Base-by-base conservation (phyloP, 2,888 invertebrate genomes). In the Lypha dubia region DNA sequence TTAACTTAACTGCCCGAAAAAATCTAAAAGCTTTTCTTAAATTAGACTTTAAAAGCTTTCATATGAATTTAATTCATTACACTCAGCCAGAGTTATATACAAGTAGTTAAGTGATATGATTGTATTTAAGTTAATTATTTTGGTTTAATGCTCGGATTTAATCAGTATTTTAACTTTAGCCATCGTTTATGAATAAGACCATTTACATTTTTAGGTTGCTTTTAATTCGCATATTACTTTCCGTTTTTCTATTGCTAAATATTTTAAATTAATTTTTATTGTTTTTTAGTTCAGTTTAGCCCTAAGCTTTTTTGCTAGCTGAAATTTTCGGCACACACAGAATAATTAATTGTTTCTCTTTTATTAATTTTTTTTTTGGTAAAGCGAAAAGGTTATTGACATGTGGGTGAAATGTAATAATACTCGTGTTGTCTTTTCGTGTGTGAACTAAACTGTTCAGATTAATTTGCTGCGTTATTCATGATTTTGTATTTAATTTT, bases 391-490 rank as follows among this genome's bases (percentile, higher is more conserved):
- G 83, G 73, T 83, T 67, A 77, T 83, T 83, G 83, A 83, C 83
- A 62, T 79, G 77, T 70, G 83, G 79, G 83, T 83, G 79, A 83
- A 79, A 83, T 63, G 62, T 71, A 35, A 38, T 71, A 67, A 71
- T 44, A 24, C 44, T 49, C 28, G 11, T 38, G 11, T 35, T 65
- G 17, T 13, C 13, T 51, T 9, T 24, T 1, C 13, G n/a, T 32
- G 41, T 53, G 56, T 75, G n/a, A 44, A 65, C 11, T 65, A 22
- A 28, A 35, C 49, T 75, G 62, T 74, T 53, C 24, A 32, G n/a
- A 17, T 35, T 35, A 17, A n/a, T 41, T 41, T 24, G 24, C 0
- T 32, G 4, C 32, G 20, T 60, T 35, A 58, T 22, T 58, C 35
- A 62, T 60, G 68, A 77, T 60, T 38, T n/a, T n/a, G n/a, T n/a